Evolutionary conservation across 2,113 vertebrate genomes (phyloP).

Genomic region (Engraulis encrasicolus): DNA sequence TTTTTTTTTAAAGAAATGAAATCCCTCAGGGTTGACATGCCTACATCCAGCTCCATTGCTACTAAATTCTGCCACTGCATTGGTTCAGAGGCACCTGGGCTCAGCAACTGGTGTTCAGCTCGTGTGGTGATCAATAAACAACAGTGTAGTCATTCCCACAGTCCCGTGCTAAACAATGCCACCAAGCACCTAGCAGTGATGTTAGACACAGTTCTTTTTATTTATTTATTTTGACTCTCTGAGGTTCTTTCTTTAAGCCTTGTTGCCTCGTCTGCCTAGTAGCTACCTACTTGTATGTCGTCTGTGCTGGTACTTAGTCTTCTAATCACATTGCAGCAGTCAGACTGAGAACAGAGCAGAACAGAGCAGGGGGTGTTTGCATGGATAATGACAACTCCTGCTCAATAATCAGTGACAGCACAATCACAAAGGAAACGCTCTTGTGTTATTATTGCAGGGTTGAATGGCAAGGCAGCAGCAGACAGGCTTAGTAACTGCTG

Average conservation of each 20-base stretch:
- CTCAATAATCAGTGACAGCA: conserved; percentile 44
- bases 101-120: background rate
- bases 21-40: background rate
- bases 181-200: background rate
- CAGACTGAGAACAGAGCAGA: no score
- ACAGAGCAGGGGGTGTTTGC: conserved; percentile 56
- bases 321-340: conserved; percentile 60
- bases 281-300: background rate
- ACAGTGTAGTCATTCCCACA: background rate
- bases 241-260: background rate
- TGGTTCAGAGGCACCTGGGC: background rate
- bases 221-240: background rate
- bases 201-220: background rate
- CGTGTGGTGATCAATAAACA: conserved; percentile 5
- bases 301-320: background rate
- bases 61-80: background rate
- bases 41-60: background rate
- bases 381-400: conserved; percentile 30
- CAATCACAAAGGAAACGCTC: conserved; percentile 26
- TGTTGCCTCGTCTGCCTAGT: no score
- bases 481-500: background rate
- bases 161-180: background rate
- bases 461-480: background rate
- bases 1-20: no score
- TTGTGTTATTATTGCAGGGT: background rate